Evolutionary conservation across 2,797 vertebrate genomes (phyloP), one percentile per base, ranked within the genome.

Genomic region (Helarctos malayanus): DNA sequence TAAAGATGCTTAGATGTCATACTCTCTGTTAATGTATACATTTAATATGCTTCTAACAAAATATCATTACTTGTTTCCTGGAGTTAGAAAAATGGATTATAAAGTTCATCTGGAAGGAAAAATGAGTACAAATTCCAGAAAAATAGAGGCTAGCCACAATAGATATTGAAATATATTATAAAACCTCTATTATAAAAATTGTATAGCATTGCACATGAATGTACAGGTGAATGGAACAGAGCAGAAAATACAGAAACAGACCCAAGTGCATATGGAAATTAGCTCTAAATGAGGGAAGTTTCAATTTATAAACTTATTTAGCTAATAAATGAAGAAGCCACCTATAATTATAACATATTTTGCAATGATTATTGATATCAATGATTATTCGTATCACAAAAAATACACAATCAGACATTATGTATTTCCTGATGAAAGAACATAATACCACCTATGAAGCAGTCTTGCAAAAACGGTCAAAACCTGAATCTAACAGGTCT

Each of bases 51-150:
- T 83, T 18, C 59, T 83, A 78, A 47, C 63, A 69, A 89, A 84
- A 79, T 86, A 81, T 35, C 27, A 76, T 57, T 83, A 76, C 32
- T 75, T 52, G 65, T 73, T 84, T 84, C 89, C 54, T 92, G 23
- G 81, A 85, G 16, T 65, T 65, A 93, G 13, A 54, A 81, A 89
- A 95, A 73, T 45, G 49, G 13, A 93, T 69, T 29, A 47, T 29
- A 75, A 78, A 63, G 59, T 71, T 87, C 45, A 95, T 91, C 32
- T 87, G n/a, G 69, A 90, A 93, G 41, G 89, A 61, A 41, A 90
- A 94, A 52, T 95, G 83, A 85, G 35, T 71, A 82, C 45, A 52
- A 84, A 93, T 29, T 29, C 61, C 80, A 54, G 16, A 71, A 88
- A 90, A 80, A 32, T 15, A 79, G 59, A 35, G 35, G 59, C 5